Evolutionary conservation across 2,888 invertebrate species (phyloP).

Genomic region (Teinopalpus imperialis): DNA sequence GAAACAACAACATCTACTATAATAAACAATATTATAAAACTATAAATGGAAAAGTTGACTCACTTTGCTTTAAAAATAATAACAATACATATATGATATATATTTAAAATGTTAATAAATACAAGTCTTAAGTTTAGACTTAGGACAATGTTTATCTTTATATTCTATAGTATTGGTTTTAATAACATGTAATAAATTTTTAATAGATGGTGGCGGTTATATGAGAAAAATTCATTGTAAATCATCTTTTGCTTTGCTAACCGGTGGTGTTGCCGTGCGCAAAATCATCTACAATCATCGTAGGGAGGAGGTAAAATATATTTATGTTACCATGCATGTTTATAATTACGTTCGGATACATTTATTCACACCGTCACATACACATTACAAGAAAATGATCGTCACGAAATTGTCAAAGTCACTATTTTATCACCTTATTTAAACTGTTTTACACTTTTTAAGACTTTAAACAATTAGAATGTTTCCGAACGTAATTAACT

Average conservation of each 20-base stretch:
- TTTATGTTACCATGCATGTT: conserved; percentile 19
- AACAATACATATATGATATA: too few species aligned
- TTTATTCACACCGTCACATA: too few species aligned
- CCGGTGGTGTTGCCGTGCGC: conserved; percentile 67
- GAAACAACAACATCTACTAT: too few species aligned
- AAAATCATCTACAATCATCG: conserved; percentile 56
- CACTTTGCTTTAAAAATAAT: too few species aligned
- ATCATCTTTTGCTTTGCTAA: conserved; percentile 81
- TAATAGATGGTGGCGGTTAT: conserved; percentile 80
- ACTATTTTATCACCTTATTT: conserved; percentile 4
- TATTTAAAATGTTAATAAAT: neutral
- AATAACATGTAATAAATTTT: conserved; percentile 41
- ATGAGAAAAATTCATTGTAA: conserved; percentile 80
- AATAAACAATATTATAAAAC: too few species aligned
- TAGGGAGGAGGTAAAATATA: conserved; percentile 71
- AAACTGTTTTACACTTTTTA: neutral
- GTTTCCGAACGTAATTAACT: conserved; percentile 14
- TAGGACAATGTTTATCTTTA: too few species aligned
- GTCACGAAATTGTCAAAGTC: conserved; percentile 18
- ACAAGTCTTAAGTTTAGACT: too few species aligned
- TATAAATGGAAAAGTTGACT: too few species aligned
- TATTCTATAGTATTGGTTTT: conserved; percentile 23
- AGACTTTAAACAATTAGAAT: conserved; percentile 1
- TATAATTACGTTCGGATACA: conserved; percentile 17
- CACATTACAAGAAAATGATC: conserved; percentile 7